Evolutionary conservation across 2,888 invertebrate species (phyloP), one percentile per base, ranked within the genome.

Genomic region (Sylvicola fuscatus): DNA sequence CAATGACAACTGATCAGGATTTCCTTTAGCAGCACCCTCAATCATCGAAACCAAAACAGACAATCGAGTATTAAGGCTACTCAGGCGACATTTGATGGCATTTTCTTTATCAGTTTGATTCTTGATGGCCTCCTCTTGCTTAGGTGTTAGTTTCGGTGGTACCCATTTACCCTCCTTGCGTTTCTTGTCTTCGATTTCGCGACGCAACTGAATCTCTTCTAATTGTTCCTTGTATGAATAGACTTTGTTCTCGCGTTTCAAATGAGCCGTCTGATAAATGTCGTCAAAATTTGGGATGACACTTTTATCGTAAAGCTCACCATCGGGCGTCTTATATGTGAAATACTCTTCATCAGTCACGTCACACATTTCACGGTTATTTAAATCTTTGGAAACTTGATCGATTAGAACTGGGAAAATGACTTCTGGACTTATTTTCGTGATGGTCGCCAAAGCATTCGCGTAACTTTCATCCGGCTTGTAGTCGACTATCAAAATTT

Each of bases 171-270:
- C 86, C 47, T 83, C 80, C 39, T 69, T 70, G 17, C 72, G 71
- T 36, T 74, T 73, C 56, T 89, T 89, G 46, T 89, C 90, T 46
- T 92, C 92, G 14, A 93, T 61, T 60, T 95, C 93, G 40, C 87
- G 72, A n/a, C 84, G 66, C 36, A 95, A 62, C 51, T 93, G 87
- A 44, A 90, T 56, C 54, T 97, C 97, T 49, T 93, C 95, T 49
- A 90, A 66, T 54, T 98, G 97, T 41, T 97, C 97, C 52, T 90
- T 87, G 56, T 87, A 93, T 41, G 90, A 89, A 56, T 97, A 97
- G 2, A 79, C 84, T 60, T 93, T 95, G 56, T 89, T 95, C 55
- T 97, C 97, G 12, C 93, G 69, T 56, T 87, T 90, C 54, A 95
- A 68, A 47, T 95, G 53, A 12, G 46, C 43, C 10, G 52, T 53